phyloP scores from a whole-genome alignment of 1,140 invertebrate genomes.

The Caerostris darwini region DNA sequence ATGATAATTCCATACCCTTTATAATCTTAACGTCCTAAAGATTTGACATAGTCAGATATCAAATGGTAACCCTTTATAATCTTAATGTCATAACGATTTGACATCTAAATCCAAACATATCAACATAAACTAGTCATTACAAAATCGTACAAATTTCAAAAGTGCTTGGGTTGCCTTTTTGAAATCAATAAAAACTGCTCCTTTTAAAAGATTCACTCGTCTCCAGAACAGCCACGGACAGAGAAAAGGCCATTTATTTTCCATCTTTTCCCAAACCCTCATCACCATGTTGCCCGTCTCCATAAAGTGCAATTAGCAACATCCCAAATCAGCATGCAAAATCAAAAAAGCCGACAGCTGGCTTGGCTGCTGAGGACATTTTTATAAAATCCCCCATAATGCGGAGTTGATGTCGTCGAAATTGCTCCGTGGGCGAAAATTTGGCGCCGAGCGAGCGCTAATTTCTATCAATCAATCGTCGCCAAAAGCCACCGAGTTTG shows the following conservation, averaged over 20 bases:
- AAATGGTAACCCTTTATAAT: too few species aligned
- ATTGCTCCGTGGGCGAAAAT: constrained; percentile 46
- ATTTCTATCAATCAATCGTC: constrained; percentile 68
- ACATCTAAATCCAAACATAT: too few species aligned
- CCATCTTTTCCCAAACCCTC: background rate
- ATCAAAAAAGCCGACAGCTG: constrained; percentile 7
- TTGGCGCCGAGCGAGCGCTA: constrained; percentile 44
- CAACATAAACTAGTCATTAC: too few species aligned
- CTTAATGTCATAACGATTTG: too few species aligned
- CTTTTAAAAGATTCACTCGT: background rate
- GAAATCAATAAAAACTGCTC: too few species aligned
- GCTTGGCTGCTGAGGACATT: constrained; percentile 5
- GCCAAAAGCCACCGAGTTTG: constrained; percentile 31
- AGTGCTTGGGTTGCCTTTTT: too few species aligned
- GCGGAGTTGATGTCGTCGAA: constrained; percentile 18
- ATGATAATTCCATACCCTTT: too few species aligned
- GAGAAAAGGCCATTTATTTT: background rate
- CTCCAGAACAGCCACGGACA: background rate
- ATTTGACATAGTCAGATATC: too few species aligned
- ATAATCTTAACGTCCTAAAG: too few species aligned
- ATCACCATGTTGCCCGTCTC: background rate
- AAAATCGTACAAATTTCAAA: too few species aligned
- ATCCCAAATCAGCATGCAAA: constrained; percentile 25
- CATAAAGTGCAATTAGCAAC: constrained; percentile 24
- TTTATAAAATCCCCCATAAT: constrained; percentile 45